phyloP scores from a whole-genome alignment of 2,888 invertebrate genomes.

The Sussaba pulchella region DNA sequence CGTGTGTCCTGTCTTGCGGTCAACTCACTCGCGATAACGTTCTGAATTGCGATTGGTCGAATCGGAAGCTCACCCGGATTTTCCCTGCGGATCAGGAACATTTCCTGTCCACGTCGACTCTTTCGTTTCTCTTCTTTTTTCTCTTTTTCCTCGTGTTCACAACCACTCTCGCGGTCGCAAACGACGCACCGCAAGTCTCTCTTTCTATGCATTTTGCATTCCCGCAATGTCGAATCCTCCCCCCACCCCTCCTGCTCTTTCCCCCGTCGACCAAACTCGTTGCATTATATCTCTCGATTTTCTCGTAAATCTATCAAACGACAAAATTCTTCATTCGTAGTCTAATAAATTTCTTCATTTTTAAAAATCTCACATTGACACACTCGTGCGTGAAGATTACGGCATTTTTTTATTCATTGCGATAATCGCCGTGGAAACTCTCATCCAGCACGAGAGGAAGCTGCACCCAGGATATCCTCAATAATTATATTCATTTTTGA shows the following conservation, averaged over 20 bases:
- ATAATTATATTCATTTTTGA: conserved; percentile 43
- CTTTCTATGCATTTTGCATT: neutral
- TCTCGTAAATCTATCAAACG: conserved; percentile 23
- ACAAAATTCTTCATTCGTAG: neutral
- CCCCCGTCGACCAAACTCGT: conserved; percentile 39
- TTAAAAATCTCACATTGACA: too few relatives aligned
- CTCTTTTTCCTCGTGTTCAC: conserved; percentile 31
- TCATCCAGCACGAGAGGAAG: conserved; percentile 37
- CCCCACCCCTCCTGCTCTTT: conserved; percentile 52
- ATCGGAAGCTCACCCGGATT: conserved; percentile 32
- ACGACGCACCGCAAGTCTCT: conserved; percentile 33
- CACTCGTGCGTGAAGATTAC: neutral
- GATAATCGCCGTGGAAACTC: conserved; percentile 28
- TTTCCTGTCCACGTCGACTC: conserved; percentile 35
- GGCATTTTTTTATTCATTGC: neutral
- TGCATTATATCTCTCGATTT: conserved; percentile 66
- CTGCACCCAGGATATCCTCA: conserved; percentile 55
- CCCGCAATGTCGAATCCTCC: conserved; percentile 26
- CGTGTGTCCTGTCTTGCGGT: conserved; percentile 18
- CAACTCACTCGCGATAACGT: conserved; percentile 37
- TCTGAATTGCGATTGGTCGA: conserved; percentile 39
- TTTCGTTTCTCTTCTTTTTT: neutral
- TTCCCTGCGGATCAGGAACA: conserved; percentile 46
- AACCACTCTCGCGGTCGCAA: conserved; percentile 51
- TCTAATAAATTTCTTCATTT: too few relatives aligned